Percentiles rank a stretch among this genome's conserved stretches.
phyloP scores from a whole-genome alignment of 1,140 invertebrate genomes.

The Temnothorax curvispinosus region DNA sequence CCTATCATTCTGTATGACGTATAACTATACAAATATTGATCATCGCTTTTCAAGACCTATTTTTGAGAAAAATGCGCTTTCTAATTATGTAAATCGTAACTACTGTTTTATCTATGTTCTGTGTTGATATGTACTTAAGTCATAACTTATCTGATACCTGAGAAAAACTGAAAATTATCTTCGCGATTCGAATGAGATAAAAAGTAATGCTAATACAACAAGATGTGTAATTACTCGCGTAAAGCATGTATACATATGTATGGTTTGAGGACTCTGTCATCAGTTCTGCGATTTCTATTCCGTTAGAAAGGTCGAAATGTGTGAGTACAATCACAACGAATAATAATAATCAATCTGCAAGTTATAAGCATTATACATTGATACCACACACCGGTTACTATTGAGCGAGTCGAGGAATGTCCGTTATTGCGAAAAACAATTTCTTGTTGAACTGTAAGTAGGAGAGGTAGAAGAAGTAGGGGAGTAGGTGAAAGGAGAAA shows the following conservation, averaged over 20 bases:
- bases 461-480: constrained; percentile 3
- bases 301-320: neutral
- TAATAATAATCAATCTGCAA: constrained; percentile 8
- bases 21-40: neutral
- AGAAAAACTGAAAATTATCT: constrained; percentile 1
- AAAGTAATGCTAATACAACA: neutral
- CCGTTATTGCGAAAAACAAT: constrained; percentile 11
- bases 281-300: neutral
- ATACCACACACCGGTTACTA: neutral
- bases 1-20: constrained; percentile 19
- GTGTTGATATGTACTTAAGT: neutral
- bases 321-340: neutral
- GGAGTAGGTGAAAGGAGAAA: constrained; percentile 6
- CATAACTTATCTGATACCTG: neutral
- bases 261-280: neutral
- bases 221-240: neutral
- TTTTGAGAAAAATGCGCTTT: neutral
- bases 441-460: constrained; percentile 21
- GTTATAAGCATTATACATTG: neutral
- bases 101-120: neutral
- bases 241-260: neutral
- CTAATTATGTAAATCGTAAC: neutral
- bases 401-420: neutral
- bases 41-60: too few species aligned
- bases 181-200: constrained; percentile 7